These are phyloP conservation scores for Anguilla rostrata DNA, from an alignment of 2,113 vertebrate species.

Conservation along the genomic window DNA sequence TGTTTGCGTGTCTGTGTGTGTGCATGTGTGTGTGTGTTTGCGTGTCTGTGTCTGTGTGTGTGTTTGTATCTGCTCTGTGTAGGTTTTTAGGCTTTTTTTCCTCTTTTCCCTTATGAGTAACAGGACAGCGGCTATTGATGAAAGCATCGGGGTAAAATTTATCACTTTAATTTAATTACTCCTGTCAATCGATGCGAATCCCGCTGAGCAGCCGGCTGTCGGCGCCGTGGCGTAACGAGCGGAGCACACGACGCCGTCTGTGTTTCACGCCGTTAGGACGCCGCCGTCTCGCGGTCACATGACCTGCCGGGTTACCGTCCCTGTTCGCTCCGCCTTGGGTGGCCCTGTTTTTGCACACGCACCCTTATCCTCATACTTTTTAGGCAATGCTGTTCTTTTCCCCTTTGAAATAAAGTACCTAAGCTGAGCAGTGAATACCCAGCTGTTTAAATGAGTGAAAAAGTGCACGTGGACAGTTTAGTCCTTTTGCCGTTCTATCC, in stretches of 20 bases:
- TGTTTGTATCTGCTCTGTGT: background rate
- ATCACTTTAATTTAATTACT: conserved; percentile 76
- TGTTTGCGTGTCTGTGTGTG: background rate
- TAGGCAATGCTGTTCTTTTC: background rate
- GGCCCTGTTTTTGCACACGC: background rate
- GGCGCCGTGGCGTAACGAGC: background rate
- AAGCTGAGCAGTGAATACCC: background rate
- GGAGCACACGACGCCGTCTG: background rate
- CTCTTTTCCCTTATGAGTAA: conserved; percentile 26
- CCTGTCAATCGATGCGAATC: background rate
- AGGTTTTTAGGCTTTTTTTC: background rate
- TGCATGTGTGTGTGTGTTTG: background rate
- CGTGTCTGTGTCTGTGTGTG: too few relatives aligned
- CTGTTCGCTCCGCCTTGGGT: background rate
- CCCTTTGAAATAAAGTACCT: background rate
- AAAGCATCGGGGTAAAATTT: conserved; percentile 75
- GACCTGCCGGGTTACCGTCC: background rate
- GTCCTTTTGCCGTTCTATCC: too few relatives aligned
- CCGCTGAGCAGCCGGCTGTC: background rate
- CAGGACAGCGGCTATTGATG: conserved; percentile 78
- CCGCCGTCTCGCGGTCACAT: background rate
- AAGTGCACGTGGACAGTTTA: background rate
- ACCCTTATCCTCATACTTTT: background rate
- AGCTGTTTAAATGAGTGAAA: background rate
- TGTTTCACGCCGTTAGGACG: background rate